Conservation (phyloP, 1,140 invertebrate genomes). For the Drosophila watanabei region DNA sequence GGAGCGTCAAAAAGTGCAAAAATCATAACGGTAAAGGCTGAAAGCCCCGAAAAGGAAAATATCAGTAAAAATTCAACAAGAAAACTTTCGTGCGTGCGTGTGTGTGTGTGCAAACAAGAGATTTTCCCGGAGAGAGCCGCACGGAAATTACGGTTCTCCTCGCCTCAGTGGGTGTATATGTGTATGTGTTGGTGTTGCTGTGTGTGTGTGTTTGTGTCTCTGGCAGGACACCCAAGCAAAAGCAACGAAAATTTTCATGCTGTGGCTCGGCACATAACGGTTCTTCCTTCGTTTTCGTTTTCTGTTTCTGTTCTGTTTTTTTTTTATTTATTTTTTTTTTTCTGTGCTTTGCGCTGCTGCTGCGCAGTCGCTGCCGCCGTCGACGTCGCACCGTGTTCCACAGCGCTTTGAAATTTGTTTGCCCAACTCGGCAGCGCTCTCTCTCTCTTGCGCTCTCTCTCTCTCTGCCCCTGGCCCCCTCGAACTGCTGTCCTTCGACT, state of each 20-base stretch:
- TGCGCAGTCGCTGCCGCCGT: constrained; percentile 66
- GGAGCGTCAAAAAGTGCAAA: constrained; percentile 27
- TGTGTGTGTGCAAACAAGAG: constrained; percentile 70
- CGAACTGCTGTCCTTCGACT: constrained; percentile 43
- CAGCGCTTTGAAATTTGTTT: constrained; percentile 42
- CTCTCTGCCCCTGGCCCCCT: background rate
- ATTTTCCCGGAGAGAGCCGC: constrained; percentile 72
- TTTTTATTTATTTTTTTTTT: background rate
- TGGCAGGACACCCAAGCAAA: constrained; percentile 64
- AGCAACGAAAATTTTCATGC: constrained; percentile 74
- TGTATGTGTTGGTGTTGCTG: constrained; percentile 19
- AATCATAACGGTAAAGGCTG: constrained; percentile 36
- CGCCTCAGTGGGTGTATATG: constrained; percentile 28
- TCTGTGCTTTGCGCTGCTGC: constrained; percentile 49
- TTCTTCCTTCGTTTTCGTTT: constrained; percentile 35
- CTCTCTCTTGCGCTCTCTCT: background rate
- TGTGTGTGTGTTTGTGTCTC: constrained; percentile 38
- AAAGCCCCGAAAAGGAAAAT: constrained; percentile 57
- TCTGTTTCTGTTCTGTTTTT: constrained; percentile 40
- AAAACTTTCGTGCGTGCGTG: constrained; percentile 44
- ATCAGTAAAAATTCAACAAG: constrained; percentile 74
- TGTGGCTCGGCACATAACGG: constrained; percentile 52
- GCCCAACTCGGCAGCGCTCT: constrained; percentile 13
- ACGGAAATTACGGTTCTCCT: constrained; percentile 70
- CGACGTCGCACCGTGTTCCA: constrained; percentile 45